Conservation (phyloP, 1,140 invertebrate species). For the Drosophila erecta region DNA sequence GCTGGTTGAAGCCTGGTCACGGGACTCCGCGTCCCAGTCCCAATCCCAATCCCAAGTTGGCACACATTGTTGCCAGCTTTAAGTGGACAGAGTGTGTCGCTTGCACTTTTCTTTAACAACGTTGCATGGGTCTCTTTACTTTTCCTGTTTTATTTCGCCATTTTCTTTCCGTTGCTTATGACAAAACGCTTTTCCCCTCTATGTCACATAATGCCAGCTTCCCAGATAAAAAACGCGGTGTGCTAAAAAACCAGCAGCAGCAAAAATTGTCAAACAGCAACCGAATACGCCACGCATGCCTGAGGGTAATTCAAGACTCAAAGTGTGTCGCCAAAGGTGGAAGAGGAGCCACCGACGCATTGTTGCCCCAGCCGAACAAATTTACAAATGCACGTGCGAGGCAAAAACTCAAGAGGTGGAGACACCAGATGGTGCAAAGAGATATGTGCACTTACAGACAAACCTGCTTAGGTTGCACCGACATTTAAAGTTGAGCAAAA, state of each 20-base stretch:
- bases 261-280: slow-evolving; percentile 28
- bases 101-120: slow-evolving; percentile 52
- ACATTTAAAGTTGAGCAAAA: too few species aligned
- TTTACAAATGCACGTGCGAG: slow-evolving; percentile 40
- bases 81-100: slow-evolving; percentile 63
- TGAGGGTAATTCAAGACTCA: slow-evolving; percentile 45
- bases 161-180: slow-evolving; percentile 38
- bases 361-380: slow-evolving; percentile 55
- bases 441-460: slow-evolving; percentile 11
- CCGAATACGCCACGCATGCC: slow-evolving; percentile 48
- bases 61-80: slow-evolving; percentile 63
- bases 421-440: slow-evolving; percentile 25
- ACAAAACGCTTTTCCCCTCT: slow-evolving; percentile 11
- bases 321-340: slow-evolving; percentile 44
- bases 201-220: slow-evolving; percentile 55
- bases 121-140: slow-evolving; percentile 33
- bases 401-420: slow-evolving; percentile 6
- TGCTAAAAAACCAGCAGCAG: background rate
- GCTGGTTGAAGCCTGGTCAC: slow-evolving; percentile 18
- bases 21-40: background rate
- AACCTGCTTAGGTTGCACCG: background rate
- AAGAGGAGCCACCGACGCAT: slow-evolving; percentile 54
- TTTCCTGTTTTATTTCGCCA: slow-evolving; percentile 34
- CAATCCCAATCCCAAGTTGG: slow-evolving; percentile 10
- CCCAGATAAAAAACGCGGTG: slow-evolving; percentile 2